Evolutionary conservation across 1,140 invertebrate genomes (phyloP).

Genomic region (Uloborus diversus): DNA sequence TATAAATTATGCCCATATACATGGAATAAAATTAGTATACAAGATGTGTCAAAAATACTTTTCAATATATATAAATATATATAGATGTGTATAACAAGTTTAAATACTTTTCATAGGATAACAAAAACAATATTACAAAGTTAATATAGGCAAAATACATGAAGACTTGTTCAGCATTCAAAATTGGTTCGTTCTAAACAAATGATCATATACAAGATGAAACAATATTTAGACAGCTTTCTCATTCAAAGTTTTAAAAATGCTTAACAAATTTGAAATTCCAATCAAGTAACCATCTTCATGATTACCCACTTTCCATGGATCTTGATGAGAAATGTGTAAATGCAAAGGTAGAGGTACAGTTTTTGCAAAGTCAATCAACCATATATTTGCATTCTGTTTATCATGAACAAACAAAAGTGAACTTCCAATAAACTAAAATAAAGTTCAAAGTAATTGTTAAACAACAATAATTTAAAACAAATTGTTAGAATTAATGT

Average conservation of each 20-base stretch:
- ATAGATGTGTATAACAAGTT: too few species aligned
- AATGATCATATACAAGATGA: background rate
- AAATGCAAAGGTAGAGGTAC: slow-evolving; percentile 79
- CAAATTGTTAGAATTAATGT: background rate
- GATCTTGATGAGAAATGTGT: slow-evolving; percentile 79
- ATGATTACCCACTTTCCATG: slow-evolving; percentile 96
- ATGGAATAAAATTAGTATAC: too few species aligned
- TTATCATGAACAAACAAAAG: slow-evolving; percentile 95
- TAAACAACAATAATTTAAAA: background rate
- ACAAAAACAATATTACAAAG: too few species aligned
- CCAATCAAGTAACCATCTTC: slow-evolving; percentile 94
- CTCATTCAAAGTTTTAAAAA: slow-evolving; percentile 58
- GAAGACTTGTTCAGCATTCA: too few species aligned
- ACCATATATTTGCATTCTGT: slow-evolving; percentile 88
- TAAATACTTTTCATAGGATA: too few species aligned
- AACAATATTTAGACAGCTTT: background rate
- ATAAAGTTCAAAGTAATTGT: slow-evolving; percentile 55
- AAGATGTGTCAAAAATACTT: too few species aligned
- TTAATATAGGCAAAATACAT: too few species aligned
- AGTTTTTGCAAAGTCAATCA: slow-evolving; percentile 99
- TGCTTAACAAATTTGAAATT: slow-evolving; percentile 79
- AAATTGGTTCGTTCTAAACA: too few species aligned
- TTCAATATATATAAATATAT: too few species aligned
- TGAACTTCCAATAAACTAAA: slow-evolving; percentile 92
- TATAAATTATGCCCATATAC: too few species aligned